phyloP scores from a whole-genome alignment of 2,888 invertebrate species.

The Spilosoma lubricipeda region DNA sequence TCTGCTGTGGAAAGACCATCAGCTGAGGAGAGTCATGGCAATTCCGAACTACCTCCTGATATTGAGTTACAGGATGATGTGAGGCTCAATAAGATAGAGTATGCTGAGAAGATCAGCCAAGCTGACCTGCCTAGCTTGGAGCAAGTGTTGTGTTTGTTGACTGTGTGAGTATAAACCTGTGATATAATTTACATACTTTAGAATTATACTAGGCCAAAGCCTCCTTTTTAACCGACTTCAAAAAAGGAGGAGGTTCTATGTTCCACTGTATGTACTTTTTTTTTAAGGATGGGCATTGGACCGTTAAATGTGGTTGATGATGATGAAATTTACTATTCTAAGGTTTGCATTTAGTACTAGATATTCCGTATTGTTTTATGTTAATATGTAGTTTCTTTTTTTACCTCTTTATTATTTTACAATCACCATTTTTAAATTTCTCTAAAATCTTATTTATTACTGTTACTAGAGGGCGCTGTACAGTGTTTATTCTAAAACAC shows the following conservation, averaged over 20 bases:
- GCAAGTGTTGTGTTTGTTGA: slow-evolving; percentile 92
- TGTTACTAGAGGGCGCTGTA: too few species aligned
- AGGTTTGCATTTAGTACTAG: neutral
- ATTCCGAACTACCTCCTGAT: slow-evolving; percentile 87
- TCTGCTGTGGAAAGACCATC: slow-evolving; percentile 74
- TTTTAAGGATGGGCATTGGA: too few species aligned
- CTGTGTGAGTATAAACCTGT: slow-evolving; percentile 87
- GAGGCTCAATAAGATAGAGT: slow-evolving; percentile 92
- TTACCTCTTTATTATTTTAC: neutral
- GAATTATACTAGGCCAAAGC: neutral
- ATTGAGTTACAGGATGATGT: slow-evolving; percentile 94
- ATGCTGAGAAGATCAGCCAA: slow-evolving; percentile 83
- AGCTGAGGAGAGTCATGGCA: slow-evolving; percentile 81
- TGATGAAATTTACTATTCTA: neutral
- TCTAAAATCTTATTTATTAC: neutral
- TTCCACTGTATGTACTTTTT: too few species aligned
- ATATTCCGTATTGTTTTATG: neutral
- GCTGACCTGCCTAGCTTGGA: slow-evolving; percentile 89
- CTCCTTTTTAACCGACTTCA: too few species aligned
- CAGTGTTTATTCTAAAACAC: neutral
- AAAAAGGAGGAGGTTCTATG: too few species aligned
- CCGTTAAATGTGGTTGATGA: too few species aligned
- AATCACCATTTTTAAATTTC: neutral
- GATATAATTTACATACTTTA: neutral
- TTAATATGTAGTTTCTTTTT: neutral